Evolutionary conservation across 2,113 vertebrate species (phyloP).

Genomic region (Sceloporus undulatus): DNA sequence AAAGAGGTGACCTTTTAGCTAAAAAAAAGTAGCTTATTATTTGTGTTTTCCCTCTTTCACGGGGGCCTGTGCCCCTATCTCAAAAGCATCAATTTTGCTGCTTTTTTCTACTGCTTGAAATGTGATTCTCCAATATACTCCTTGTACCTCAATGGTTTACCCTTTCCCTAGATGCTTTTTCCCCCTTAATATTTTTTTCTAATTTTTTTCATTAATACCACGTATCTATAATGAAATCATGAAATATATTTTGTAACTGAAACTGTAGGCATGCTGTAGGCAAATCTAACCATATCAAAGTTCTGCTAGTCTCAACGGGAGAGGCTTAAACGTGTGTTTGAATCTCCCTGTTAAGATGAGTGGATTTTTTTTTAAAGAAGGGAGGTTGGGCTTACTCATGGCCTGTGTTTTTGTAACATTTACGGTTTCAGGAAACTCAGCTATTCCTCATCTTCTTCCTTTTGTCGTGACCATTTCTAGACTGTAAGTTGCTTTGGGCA

Average conservation of each 20-base stretch:
- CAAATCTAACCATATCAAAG: neutral
- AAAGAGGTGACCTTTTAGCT: too few relatives aligned
- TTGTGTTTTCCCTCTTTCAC: neutral
- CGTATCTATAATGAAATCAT: neutral
- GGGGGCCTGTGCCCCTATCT: neutral
- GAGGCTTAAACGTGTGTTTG: neutral
- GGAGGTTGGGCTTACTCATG: neutral
- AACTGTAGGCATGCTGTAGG: neutral
- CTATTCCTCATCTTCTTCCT: neutral
- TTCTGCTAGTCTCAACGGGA: neutral
- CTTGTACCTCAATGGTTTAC: neutral
- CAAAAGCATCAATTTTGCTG: neutral
- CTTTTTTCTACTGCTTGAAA: neutral
- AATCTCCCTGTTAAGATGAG: neutral
- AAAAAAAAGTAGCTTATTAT: too few relatives aligned
- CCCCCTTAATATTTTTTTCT: neutral
- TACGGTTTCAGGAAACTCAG: neutral
- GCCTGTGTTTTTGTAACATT: neutral
- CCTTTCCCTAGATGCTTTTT: neutral
- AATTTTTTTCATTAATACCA: neutral
- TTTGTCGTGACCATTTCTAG: conserved; percentile 18
- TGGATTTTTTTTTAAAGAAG: neutral
- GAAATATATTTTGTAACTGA: neutral
- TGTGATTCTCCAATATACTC: neutral
- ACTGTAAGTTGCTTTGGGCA: neutral